A percentile compares a stretch with the other conserved stretches of the same genome.
phyloP scores from a whole-genome alignment of 1,140 invertebrate species.

The Nephotettix cincticeps region DNA sequence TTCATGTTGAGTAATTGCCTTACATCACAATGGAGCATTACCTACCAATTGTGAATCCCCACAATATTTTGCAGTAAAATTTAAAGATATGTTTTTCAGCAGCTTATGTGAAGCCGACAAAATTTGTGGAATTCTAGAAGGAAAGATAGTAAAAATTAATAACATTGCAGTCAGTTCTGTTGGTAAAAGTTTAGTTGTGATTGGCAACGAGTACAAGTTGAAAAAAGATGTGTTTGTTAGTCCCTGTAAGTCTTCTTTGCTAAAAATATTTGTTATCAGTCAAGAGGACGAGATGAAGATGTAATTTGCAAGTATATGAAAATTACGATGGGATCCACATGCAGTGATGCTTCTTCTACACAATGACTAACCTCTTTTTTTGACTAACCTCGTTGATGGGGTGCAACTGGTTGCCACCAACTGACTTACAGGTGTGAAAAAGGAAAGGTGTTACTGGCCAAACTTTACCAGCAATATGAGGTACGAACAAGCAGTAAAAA shows the following conservation, averaged over 20 bases:
- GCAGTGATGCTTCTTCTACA: not conserved
- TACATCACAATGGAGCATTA: not conserved
- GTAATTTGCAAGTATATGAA: not conserved
- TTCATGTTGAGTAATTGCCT: not conserved
- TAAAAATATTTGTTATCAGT: not conserved
- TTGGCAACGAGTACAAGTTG: not conserved
- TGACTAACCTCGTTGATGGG: too few relatives aligned
- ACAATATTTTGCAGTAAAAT: not conserved
- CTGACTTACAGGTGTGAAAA: too few relatives aligned
- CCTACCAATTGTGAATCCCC: not conserved
- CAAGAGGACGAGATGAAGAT: not conserved
- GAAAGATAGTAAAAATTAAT: not conserved
- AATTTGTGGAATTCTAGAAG: not conserved
- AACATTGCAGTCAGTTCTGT: not conserved
- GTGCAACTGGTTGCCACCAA: too few relatives aligned
- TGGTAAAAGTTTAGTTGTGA: not conserved
- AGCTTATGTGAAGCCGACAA: not conserved
- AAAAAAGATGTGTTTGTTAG: not conserved
- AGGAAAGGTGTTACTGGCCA: too few relatives aligned
- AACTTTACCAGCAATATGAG: too few relatives aligned
- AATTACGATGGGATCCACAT: not conserved
- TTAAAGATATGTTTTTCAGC: not conserved
- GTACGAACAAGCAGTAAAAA: too few relatives aligned
- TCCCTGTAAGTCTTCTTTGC: not conserved
- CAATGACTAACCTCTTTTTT: not conserved